Evolutionary conservation across 1,140 invertebrate genomes (phyloP).

Genomic region (Teleopsis dalmanni): DNA sequence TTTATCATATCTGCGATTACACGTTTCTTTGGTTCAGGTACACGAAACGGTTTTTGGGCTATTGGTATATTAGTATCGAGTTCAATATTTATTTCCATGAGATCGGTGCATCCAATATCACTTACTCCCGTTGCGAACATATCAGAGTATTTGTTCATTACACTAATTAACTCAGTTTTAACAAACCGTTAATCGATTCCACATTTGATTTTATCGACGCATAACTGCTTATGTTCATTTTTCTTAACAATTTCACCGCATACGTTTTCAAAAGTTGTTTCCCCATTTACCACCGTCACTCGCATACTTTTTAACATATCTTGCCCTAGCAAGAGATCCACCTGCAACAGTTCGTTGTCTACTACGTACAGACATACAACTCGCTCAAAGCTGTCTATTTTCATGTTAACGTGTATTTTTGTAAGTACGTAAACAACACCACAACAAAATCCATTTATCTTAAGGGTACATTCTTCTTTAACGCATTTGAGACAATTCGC

Average conservation of each 20-base stretch:
- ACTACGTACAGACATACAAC: constrained; percentile 5
- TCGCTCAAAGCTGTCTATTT: neutral
- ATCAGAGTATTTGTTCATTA: neutral
- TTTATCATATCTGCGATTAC: constrained; percentile 10
- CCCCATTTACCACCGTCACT: too few relatives aligned
- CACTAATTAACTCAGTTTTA: neutral
- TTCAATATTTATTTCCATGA: constrained; percentile 3
- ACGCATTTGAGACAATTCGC: too few relatives aligned
- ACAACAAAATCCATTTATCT: neutral
- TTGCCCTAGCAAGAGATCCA: constrained; percentile 11
- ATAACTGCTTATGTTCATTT: too few relatives aligned
- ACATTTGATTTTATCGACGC: too few relatives aligned
- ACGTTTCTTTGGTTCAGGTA: constrained; percentile 5
- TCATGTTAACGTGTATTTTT: neutral
- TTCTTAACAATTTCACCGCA: too few relatives aligned
- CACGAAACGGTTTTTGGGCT: constrained; percentile 5
- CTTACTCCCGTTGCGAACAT: neutral
- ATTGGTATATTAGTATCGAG: constrained; percentile 4
- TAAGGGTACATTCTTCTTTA: too few relatives aligned
- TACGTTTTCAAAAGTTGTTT: too few relatives aligned
- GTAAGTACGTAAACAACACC: neutral
- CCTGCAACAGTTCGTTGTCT: constrained; percentile 7
- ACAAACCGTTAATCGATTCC: too few relatives aligned
- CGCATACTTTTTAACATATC: too few relatives aligned
- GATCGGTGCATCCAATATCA: neutral